These are phyloP conservation scores for Myotis pilosus DNA, from an alignment of 2,797 vertebrate species.

Conservation along the genomic window DNA sequence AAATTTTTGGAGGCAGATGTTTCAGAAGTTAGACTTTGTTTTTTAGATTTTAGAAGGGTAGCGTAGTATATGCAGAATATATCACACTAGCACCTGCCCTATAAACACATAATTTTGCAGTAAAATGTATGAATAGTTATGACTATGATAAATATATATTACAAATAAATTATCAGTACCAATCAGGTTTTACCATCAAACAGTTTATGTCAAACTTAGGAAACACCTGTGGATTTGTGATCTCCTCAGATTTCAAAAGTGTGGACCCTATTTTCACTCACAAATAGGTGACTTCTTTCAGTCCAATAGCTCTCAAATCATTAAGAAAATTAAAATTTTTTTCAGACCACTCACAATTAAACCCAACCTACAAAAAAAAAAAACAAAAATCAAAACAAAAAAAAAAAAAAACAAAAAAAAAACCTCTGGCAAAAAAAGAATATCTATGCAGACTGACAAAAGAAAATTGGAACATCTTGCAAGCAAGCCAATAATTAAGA, in stretches of 20 bases:
- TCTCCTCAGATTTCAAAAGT: constrained; percentile 13
- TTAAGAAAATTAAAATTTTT: constrained; percentile 1
- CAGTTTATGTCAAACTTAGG: not conserved
- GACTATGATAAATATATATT: not conserved
- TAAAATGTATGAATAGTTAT: constrained; percentile 23
- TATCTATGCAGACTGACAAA: not conserved
- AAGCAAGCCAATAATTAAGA: not conserved
- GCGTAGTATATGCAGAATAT: not conserved
- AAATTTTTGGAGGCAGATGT: not conserved
- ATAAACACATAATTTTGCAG: not conserved
- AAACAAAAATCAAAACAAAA: constrained; percentile 9
- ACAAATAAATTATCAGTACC: constrained; percentile 26
- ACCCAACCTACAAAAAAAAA: not conserved
- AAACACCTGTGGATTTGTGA: constrained; percentile 28
- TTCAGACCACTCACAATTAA: constrained; percentile 39
- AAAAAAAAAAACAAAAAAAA: constrained; percentile 29
- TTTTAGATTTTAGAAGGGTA: not conserved
- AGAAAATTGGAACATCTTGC: not conserved
- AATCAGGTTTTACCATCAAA: constrained; percentile 26
- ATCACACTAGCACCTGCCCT: not conserved
- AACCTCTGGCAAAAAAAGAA: not conserved
- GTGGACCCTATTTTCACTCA: not conserved
- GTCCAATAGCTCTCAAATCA: not conserved
- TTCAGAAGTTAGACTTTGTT: constrained; percentile 29
- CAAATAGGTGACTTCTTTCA: constrained; percentile 8